Evolutionary conservation across 2,888 invertebrate species (phyloP), one percentile per base, ranked within the genome.

Genomic region (Sussaba pulchella): DNA sequence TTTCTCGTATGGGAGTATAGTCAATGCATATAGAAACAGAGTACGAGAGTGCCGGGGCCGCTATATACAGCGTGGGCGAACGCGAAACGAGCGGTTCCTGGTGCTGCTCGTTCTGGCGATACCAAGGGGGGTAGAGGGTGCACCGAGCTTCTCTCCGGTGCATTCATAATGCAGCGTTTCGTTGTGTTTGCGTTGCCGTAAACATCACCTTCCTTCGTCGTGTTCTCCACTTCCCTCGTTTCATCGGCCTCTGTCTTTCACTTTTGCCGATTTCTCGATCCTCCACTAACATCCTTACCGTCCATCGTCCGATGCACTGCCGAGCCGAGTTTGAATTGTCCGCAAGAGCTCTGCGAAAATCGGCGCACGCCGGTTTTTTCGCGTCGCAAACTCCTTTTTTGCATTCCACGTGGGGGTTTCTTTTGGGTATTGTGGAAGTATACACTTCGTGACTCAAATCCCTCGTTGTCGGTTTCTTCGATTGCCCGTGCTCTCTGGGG

Each of bases 101-200:
- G 57, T 69, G 73, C 50, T 45, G 43, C 45, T 54, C 63, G 61
- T 75, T 69, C 69, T 47, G 39, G 45, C 63, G 67, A 9, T 54
- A 67, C 47, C 69, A 59, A 70, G 85, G 85, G 84, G 79, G 85
- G 85, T 76, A 41, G 70, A 59, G 67, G 64, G 66, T 81, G 80
- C 80, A 76, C 57, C 70, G 78, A 73, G 87, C 91, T 91, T 90
- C 89, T 89, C 90, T 90, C 87, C 87, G 89, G 85, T 89, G 90
- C 91, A 91, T 91, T 89, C 89, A 91, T 91, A 91, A 92, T 91
- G 90, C 90, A 90, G 88, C 85, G 87, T 85, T 86, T 87, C 88
- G 85, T 87, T 85, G 83, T 89, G 87, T 89, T 90, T 90, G 87
- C 87, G 85, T 89, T 88, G 85, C 87, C 87, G 88, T 88, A 89